Evolutionary conservation across 2,113 vertebrate species (phyloP).

Genomic region (Petroica traversi): DNA sequence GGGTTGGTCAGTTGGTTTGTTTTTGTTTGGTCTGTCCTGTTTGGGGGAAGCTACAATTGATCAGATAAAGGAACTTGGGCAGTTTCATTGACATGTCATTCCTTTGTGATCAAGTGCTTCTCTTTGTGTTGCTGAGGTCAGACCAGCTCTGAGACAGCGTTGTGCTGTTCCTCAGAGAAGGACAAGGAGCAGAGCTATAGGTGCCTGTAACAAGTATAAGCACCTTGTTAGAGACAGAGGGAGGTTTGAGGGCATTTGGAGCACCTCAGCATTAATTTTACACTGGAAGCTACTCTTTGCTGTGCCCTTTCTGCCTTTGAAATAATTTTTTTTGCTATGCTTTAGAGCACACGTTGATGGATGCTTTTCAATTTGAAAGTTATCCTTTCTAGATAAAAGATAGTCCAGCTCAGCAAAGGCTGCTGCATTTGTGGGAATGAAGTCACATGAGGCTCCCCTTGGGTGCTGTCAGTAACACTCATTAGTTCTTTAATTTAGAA

Average conservation of each 20-base stretch:
- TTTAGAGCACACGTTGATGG: not conserved
- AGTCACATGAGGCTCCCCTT: not conserved
- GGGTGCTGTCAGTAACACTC: constrained; percentile 3
- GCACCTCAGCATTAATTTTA: not conserved
- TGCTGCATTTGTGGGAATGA: not conserved
- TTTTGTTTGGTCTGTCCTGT: not conserved
- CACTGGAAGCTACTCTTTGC: not conserved
- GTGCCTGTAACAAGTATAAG: not conserved
- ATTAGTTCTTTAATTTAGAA: constrained; percentile 25
- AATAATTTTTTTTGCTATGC: not conserved
- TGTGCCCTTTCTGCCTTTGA: not conserved
- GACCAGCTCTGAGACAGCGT: not conserved
- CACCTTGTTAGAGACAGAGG: not conserved
- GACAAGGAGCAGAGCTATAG: not conserved
- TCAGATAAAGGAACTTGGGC: not conserved
- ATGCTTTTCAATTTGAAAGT: constrained; percentile 55
- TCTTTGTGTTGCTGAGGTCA: not conserved
- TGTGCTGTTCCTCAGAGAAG: not conserved
- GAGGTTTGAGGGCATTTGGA: not conserved
- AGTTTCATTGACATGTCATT: not conserved
- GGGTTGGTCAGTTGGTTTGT: rapidly evolving
- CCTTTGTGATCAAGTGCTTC: not conserved
- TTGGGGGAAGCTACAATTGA: not conserved
- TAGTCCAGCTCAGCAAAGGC: not conserved
- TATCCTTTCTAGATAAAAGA: constrained; percentile 46